phyloP scores from a whole-genome alignment of 2,113 vertebrate genomes.

The Naja naja region DNA sequence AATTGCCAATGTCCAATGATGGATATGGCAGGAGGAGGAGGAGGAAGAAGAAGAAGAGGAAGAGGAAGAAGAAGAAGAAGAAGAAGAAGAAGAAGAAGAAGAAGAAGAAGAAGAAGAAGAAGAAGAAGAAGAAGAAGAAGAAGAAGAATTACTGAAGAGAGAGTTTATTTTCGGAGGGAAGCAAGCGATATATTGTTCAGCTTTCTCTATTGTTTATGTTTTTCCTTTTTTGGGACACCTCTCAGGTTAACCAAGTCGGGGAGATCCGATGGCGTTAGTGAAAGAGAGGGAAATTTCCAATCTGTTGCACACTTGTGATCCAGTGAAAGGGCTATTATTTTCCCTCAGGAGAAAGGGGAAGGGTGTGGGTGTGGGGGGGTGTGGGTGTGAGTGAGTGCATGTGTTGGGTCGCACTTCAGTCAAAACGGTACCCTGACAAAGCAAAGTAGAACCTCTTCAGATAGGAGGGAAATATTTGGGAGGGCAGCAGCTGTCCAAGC shows the following conservation, averaged over 20 bases:
- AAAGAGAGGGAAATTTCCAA: conserved; percentile 24
- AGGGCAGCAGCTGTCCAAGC: conserved; percentile 67
- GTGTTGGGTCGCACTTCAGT: conserved; percentile 70
- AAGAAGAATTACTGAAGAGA: background rate
- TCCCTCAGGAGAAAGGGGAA: conserved; percentile 6
- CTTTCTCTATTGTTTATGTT: background rate
- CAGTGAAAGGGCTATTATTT: conserved; percentile 73
- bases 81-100: no score
- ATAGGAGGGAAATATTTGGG: conserved; percentile 53
- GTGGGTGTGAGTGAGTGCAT: background rate
- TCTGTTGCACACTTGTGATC: conserved; percentile 51
- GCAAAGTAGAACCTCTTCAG: conserved; percentile 31
- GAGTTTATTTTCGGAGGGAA: background rate
- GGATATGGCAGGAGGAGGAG: no score
- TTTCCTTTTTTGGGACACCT: background rate
- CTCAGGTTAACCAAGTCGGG: background rate
- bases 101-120: no score
- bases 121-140: no score
- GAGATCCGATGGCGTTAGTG: conserved; percentile 15
- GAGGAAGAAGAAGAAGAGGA: no score
- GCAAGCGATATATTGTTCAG: background rate
- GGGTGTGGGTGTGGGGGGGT: background rate
- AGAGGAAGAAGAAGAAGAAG: no score
- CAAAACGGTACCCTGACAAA: conserved; percentile 71
- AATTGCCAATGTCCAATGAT: no score